Base-by-base conservation (phyloP, 37 sponge, comb jelly and placozoan genomes). In the Bolinopsis microptera region DNA sequence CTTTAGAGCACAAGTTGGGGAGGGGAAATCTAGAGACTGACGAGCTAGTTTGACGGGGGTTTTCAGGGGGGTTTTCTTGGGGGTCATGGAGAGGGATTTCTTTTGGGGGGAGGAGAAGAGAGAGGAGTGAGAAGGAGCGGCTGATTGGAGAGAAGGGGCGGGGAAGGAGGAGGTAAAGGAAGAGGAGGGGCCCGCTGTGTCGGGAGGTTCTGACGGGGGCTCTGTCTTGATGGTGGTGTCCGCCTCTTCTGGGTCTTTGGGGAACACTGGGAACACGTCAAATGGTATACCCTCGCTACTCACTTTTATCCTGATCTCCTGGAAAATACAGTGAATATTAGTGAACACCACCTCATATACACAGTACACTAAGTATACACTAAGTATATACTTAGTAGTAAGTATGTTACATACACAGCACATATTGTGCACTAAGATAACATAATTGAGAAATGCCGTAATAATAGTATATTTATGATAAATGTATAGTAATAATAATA, bases 31-130 rank as follows among this genome's bases (percentile, higher is more conserved):
- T 24, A 36, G 83, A 36, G 83, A 34, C 8, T 82, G 83, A 9
- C 83, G 35, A 8, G 83, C 36, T 18, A 82, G 38, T 23, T 82
- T 82, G 35, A 32, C 38, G 32, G 83, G 83, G 30, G 83, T 82
- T 23, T 82, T 82, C 32, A 82, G 13, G 5, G 83, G 83, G 3
- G 83, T 82, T 21, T 72, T 72, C 30, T 72, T 72, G 74, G 74
- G 31, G 74, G 74, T 72, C 3, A n/a, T n/a, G 26, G 26, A 30
- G 74, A 28, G 31, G 5, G 74, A 28, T 72, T 24, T 72, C 26
- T 28, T 24, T 8, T 72, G 74, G 3, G 30, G 30, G 74, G 74
- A 72, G 30, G 31, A 28, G 74, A 24, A 30, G 74, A 24, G 74
- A n/a, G 74, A 30, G 26, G 74, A 72, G 30, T 3, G 26, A 5